Base-by-base conservation (phyloP, 2,113 vertebrate species). In the Etheostoma cragini region DNA sequence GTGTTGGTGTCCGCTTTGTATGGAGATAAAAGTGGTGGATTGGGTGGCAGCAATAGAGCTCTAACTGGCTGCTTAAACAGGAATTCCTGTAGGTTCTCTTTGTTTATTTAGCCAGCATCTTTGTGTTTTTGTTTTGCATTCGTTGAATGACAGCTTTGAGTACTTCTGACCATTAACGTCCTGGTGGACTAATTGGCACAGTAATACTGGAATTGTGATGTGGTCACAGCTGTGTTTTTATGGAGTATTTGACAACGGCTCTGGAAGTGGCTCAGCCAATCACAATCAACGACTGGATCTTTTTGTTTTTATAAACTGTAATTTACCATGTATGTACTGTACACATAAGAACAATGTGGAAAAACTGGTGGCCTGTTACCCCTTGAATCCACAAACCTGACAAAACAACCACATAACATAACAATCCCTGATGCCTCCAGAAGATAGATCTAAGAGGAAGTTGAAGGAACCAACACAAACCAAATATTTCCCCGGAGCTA, bases 351-450 rank as follows among this genome's bases (percentile, higher is more conserved):
- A 74, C 64, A 80, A 74, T 74, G 76, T 62, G 60, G 62, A 24
- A 47, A 17, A 84, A 58, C 30, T 46, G 35, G 67, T 14, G 7
- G 67, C 49, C 46, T 77, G 57, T 66, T 74, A 22, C 49, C 56
- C 42, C 60, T 78, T 72, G 53, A 33, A 68, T 54, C 82, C 61
- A 65, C 76, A 57, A 53, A 72, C 74, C 21, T 83, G 49, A 50
- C 74, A 64, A 64, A 80, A 72, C 2, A 61, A 74, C 80, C 87
- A 82, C 89, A 85, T 85, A 81, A 76, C 76, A 69, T 58, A 46
- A 38, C 58, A 38, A 69, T 69, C 42, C 69, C 26, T 6, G 45
- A 77, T 68, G 76, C 72, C 86, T 82, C 52, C 6, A 11, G 24
- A 74, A 72, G 62, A n/a, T 33, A 8, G 71, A 24, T 84, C 60